A percentile compares a stretch with the other conserved stretches of the same genome.
These are phyloP conservation scores for Diadegma fenestrale DNA, from an alignment of 2,888 invertebrate species.

Conservation along the genomic window DNA sequence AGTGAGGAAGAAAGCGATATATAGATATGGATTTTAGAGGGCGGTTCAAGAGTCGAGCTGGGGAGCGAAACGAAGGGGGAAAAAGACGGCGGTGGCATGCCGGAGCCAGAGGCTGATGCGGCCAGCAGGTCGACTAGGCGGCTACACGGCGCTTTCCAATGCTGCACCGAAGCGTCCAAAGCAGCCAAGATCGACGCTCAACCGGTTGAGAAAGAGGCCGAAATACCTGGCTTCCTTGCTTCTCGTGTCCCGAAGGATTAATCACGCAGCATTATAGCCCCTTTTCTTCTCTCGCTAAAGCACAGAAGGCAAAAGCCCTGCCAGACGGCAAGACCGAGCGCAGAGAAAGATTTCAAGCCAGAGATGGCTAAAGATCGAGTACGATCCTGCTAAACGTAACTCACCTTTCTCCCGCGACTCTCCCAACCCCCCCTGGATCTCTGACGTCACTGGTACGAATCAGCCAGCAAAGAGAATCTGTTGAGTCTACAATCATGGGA, in stretches of 20 bases:
- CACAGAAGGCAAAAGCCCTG: constrained; percentile 72
- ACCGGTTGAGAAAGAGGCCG: constrained; percentile 71
- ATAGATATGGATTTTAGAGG: neutral
- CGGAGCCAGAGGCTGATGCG: constrained; percentile 41
- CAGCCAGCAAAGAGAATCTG: constrained; percentile 78
- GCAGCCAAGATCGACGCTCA: constrained; percentile 71
- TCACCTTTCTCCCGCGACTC: constrained; percentile 73
- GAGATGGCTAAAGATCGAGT: constrained; percentile 12
- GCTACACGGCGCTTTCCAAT: constrained; percentile 14
- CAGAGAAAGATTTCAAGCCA: neutral
- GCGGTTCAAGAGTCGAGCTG: constrained; percentile 17
- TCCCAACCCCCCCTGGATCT: constrained; percentile 71
- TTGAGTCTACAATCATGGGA: constrained; percentile 67
- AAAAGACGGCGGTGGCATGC: constrained; percentile 23
- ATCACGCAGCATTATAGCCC: constrained; percentile 82
- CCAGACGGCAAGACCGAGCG: constrained; percentile 30
- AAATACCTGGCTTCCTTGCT: constrained; percentile 68
- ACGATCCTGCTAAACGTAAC: constrained; percentile 77
- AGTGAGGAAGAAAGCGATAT: neutral
- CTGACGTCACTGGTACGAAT: constrained; percentile 80
- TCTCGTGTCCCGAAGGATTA: constrained; percentile 80
- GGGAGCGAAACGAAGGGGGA: constrained; percentile 10
- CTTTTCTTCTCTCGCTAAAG: constrained; percentile 77
- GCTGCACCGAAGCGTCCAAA: constrained; percentile 2
- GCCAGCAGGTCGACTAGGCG: constrained; percentile 37